Evolutionary conservation across 2,113 vertebrate genomes (phyloP).

Genomic region (Coregonus clupeaformis): DNA sequence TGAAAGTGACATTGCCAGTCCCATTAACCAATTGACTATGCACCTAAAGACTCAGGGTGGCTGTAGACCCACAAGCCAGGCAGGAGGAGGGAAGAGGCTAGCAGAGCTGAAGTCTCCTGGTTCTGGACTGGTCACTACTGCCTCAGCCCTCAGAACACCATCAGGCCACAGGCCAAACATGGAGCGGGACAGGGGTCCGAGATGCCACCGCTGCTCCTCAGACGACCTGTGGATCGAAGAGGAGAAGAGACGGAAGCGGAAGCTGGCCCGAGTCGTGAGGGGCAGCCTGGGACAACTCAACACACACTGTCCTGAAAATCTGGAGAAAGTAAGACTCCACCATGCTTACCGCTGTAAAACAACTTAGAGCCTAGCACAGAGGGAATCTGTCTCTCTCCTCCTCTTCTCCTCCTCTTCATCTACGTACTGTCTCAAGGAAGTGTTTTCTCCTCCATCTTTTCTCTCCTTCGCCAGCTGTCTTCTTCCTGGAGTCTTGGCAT

Average conservation of each 20-base stretch:
- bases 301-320: constrained; percentile 47
- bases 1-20: background rate
- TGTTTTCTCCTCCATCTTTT: background rate
- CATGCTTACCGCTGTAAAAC: background rate
- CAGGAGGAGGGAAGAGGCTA: constrained; percentile 54
- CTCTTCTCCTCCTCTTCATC: constrained; percentile 14
- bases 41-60: constrained; percentile 63
- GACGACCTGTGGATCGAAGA: constrained; percentile 86
- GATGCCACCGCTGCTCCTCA: constrained; percentile 63
- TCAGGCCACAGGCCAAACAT: constrained; percentile 39
- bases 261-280: constrained; percentile 62
- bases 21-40: constrained; percentile 48
- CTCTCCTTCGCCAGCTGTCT: constrained; percentile 22
- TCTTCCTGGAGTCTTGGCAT: background rate
- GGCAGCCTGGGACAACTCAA: constrained; percentile 58
- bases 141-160: constrained; percentile 33
- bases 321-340: constrained; percentile 77
- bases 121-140: constrained; percentile 43
- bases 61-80: constrained; percentile 51
- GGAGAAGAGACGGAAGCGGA: constrained; percentile 73
- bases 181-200: constrained; percentile 33
- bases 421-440: background rate
- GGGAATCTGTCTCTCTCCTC: background rate
- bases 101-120: constrained; percentile 12
- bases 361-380: constrained; percentile 20